Conservation (phyloP, 64 coral and sea anemone genomes). For the Montipora foliosa region DNA sequence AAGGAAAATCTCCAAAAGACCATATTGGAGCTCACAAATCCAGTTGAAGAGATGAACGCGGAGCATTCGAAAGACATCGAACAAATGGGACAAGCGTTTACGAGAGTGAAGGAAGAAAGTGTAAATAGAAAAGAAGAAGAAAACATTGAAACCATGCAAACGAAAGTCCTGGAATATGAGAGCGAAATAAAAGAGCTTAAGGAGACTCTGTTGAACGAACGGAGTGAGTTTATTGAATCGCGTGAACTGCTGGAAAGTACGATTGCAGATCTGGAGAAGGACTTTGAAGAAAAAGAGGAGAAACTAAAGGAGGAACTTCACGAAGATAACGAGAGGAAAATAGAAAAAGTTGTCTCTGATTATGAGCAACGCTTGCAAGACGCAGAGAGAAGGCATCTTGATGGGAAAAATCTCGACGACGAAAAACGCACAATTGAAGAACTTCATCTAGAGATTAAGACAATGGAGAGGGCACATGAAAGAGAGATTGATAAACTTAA, state of each 20-base stretch:
- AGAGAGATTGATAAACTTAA: slow-evolving; percentile 74
- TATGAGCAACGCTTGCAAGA: slow-evolving; percentile 55
- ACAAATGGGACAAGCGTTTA: slow-evolving; percentile 23
- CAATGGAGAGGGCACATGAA: slow-evolving; percentile 50
- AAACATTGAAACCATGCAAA: slow-evolving; percentile 12
- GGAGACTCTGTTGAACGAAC: slow-evolving; percentile 53
- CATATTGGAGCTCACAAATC: slow-evolving; percentile 26
- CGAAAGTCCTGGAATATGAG: slow-evolving; percentile 52
- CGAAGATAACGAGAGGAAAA: slow-evolving; percentile 40
- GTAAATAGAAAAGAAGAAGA: not conserved
- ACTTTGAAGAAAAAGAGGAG: slow-evolving; percentile 73
- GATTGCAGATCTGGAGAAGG: slow-evolving; percentile 54
- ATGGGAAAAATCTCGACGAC: slow-evolving; percentile 36
- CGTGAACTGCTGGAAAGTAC: slow-evolving; percentile 37
- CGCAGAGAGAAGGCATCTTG: slow-evolving; percentile 35
- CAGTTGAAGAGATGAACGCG: slow-evolving; percentile 12
- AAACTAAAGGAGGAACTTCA: slow-evolving; percentile 33
- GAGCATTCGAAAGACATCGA: slow-evolving; percentile 34
- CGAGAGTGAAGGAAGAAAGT: slow-evolving; percentile 50
- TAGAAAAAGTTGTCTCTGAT: slow-evolving; percentile 37
- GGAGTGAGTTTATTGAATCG: slow-evolving; percentile 55
- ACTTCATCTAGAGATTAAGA: slow-evolving; percentile 45
- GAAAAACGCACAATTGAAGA: slow-evolving; percentile 42
- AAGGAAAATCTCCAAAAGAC: slow-evolving; percentile 10
- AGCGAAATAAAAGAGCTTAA: slow-evolving; percentile 78